Conservation (phyloP, 1,140 invertebrate species). For the Saxidomus purpurata region DNA sequence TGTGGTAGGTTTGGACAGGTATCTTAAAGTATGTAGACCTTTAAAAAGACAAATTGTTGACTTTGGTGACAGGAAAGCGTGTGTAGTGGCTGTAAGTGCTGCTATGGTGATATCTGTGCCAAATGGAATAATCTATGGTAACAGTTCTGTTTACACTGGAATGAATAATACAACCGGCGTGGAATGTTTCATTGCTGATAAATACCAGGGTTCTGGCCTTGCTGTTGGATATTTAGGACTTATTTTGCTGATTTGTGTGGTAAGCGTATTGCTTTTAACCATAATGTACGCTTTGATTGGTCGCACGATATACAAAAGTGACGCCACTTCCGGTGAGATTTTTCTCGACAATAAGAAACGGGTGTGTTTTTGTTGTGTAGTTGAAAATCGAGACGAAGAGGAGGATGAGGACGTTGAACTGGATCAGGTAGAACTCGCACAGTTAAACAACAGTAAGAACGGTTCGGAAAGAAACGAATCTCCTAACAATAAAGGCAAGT, state of each 20-base stretch:
- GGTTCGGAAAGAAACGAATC: too few species aligned
- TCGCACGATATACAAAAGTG: slow-evolving; percentile 17
- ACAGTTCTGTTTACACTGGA: neutral
- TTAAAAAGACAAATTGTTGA: slow-evolving; percentile 71
- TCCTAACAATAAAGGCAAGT: too few species aligned
- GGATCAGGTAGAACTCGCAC: too few species aligned
- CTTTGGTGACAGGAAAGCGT: slow-evolving; percentile 61
- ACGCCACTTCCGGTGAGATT: neutral
- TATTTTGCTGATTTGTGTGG: slow-evolving; percentile 26
- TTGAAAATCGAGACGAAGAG: neutral
- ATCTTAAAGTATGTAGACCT: slow-evolving; percentile 74
- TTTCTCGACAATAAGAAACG: neutral
- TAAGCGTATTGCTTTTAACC: neutral
- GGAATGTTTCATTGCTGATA: slow-evolving; percentile 64
- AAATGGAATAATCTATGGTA: slow-evolving; percentile 55
- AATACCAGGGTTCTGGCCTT: neutral
- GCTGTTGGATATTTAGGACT: slow-evolving; percentile 39
- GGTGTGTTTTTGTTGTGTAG: neutral
- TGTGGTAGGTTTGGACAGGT: slow-evolving; percentile 75
- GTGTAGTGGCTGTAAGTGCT: slow-evolving; percentile 28
- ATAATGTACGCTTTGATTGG: slow-evolving; percentile 55
- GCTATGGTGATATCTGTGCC: slow-evolving; percentile 52
- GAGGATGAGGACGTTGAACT: neutral
- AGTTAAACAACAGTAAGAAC: too few species aligned
- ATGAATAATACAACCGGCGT: neutral